These are phyloP conservation scores for Nematostella vectensis DNA, from an alignment of 92 coral and sea anemone species.

Conservation along the genomic window DNA sequence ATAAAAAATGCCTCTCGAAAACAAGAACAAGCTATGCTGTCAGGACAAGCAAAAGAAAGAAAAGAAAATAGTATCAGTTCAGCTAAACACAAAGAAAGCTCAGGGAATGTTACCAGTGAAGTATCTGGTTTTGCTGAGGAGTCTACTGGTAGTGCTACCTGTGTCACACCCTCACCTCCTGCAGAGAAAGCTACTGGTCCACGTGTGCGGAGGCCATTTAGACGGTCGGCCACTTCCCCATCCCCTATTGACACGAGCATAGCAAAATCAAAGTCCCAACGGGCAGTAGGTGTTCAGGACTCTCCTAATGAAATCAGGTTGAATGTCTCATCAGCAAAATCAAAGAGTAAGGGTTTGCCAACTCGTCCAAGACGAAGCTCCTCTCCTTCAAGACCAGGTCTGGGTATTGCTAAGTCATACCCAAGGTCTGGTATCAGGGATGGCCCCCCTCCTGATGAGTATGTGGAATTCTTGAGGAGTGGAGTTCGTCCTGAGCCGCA, in stretches of 20 bases:
- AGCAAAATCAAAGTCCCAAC: constrained; percentile 45
- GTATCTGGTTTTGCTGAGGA: constrained; percentile 5
- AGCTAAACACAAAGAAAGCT: background rate
- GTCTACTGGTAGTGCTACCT: constrained; percentile 4
- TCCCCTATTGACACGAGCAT: constrained; percentile 43
- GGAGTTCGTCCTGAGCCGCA: constrained; percentile 86
- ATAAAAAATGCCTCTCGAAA: constrained; percentile 54
- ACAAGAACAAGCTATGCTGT: constrained; percentile 22
- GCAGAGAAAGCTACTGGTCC: constrained; percentile 54
- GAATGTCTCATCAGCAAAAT: constrained; percentile 68
- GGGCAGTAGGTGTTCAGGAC: constrained; percentile 81
- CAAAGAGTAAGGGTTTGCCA: constrained; percentile 73
- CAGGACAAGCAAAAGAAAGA: constrained; percentile 9
- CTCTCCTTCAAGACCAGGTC: constrained; percentile 70
- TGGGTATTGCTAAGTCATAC: constrained; percentile 50
- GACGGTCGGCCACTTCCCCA: constrained; percentile 68
- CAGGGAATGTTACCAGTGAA: constrained; percentile 3
- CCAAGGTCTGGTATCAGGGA: constrained; percentile 43
- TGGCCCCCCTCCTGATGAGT: constrained; percentile 68
- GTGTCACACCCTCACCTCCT: constrained; percentile 81
- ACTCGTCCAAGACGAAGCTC: constrained; percentile 51
- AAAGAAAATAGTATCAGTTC: constrained; percentile 2
- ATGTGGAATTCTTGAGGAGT: constrained; percentile 79
- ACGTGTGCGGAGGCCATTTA: constrained; percentile 44
- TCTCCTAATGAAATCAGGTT: constrained; percentile 80